Evolutionary conservation across 2,113 vertebrate genomes (phyloP).

Genomic region (Oxyura jamaicensis): DNA sequence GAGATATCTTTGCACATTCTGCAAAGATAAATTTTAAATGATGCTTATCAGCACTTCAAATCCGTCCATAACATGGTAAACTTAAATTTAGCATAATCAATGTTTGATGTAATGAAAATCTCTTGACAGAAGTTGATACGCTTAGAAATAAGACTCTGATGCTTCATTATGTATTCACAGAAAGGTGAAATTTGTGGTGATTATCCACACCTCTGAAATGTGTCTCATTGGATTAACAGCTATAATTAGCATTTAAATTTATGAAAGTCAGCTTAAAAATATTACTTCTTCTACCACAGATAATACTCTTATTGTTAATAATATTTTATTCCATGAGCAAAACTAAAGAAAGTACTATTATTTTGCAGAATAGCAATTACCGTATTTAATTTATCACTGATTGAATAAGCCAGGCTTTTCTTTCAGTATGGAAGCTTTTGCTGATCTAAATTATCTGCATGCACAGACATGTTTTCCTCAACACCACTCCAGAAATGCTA

Average conservation of each 20-base stretch:
- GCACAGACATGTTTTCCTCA: not conserved
- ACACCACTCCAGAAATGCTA: not conserved
- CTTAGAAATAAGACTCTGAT: constrained; percentile 47
- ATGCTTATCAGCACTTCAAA: constrained; percentile 40
- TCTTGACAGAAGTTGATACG: constrained; percentile 45
- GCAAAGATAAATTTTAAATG: constrained; percentile 14
- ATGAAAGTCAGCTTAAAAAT: constrained; percentile 16
- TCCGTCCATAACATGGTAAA: not conserved
- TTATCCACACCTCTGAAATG: constrained; percentile 53
- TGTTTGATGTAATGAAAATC: constrained; percentile 59
- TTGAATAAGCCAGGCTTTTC: not conserved
- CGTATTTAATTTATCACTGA: not conserved
- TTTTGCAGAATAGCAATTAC: not conserved
- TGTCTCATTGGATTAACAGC: constrained; percentile 54
- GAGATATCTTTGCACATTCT: not conserved
- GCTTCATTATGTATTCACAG: constrained; percentile 58
- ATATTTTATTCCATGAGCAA: not conserved
- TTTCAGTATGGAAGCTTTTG: not conserved
- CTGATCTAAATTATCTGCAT: not conserved
- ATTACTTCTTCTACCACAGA: not conserved
- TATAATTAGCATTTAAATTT: constrained; percentile 53
- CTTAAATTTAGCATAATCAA: constrained; percentile 40
- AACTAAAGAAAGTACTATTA: not conserved
- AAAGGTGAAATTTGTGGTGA: constrained; percentile 49
- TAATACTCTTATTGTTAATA: not conserved